Percentiles rank a stretch among this genome's conserved stretches.
Conservation (phyloP, 2,797 vertebrate genomes). For the Erethizon dorsatum region DNA sequence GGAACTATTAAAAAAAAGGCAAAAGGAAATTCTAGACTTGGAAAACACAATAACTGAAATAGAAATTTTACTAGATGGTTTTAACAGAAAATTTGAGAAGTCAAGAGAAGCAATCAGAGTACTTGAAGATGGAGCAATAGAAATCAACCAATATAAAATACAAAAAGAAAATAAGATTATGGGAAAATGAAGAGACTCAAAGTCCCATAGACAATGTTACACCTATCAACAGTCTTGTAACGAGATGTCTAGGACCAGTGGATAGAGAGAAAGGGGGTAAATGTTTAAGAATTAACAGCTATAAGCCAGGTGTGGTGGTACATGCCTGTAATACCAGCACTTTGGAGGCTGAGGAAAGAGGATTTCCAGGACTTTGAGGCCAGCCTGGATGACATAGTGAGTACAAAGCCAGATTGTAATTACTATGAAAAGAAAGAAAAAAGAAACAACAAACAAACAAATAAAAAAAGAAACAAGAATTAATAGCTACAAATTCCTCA, state of each 20-base stretch:
- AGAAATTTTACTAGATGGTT: neutral
- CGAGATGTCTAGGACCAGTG: neutral
- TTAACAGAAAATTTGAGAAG: neutral
- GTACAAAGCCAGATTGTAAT: no score
- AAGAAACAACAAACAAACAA: neutral
- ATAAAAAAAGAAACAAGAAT: neutral
- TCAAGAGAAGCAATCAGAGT: neutral
- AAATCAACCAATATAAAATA: neutral
- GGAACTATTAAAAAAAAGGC: slow-evolving; percentile 6
- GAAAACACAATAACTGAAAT: neutral
- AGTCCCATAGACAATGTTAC: neutral
- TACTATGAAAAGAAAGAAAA: neutral
- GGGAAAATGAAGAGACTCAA: slow-evolving; percentile 12
- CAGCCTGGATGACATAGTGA: neutral
- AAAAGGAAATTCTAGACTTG: neutral
- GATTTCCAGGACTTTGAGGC: neutral
- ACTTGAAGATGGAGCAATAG: slow-evolving; percentile 5
- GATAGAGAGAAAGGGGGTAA: neutral
- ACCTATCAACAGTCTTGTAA: neutral
- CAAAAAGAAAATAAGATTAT: slow-evolving; percentile 8
- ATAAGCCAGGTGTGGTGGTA: neutral
- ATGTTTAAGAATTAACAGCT: neutral
- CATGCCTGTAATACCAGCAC: neutral
- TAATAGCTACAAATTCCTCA: neutral
- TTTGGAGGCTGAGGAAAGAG: neutral